These are phyloP conservation scores for Apamea epomidion DNA, from an alignment of 2,888 invertebrate genomes.

Conservation along the genomic window DNA sequence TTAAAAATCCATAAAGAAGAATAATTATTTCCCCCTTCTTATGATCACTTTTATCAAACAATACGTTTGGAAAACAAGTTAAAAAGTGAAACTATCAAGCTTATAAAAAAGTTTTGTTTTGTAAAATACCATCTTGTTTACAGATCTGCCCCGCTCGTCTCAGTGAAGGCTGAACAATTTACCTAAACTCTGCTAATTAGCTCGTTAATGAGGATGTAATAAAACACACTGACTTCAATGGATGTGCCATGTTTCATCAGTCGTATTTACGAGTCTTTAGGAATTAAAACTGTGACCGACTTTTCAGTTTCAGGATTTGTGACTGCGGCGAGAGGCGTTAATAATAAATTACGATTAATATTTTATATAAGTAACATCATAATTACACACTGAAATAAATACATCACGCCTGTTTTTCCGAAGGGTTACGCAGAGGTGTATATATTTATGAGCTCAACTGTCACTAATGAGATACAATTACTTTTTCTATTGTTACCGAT, in stretches of 20 bases:
- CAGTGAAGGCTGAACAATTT: slow-evolving; percentile 79
- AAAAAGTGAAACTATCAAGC: too few species aligned
- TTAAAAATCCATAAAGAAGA: background rate
- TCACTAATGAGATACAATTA: background rate
- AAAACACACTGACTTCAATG: slow-evolving; percentile 72
- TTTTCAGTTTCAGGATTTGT: slow-evolving; percentile 18
- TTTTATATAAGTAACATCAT: background rate
- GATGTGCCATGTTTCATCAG: slow-evolving; percentile 68
- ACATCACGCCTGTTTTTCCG: too few species aligned
- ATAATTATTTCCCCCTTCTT: background rate
- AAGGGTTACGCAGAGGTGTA: background rate
- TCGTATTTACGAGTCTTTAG: slow-evolving; percentile 51
- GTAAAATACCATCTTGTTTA: slow-evolving; percentile 67
- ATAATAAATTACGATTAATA: background rate
- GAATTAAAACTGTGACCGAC: slow-evolving; percentile 52
- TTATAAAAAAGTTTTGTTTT: slow-evolving; percentile 21
- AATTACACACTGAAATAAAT: background rate
- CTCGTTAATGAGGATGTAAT: slow-evolving; percentile 85
- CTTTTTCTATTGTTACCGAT: background rate
- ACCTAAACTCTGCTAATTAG: slow-evolving; percentile 80
- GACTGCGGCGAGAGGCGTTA: background rate
- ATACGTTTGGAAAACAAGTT: background rate
- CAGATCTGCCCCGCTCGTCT: slow-evolving; percentile 65
- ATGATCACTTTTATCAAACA: background rate
- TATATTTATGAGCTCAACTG: background rate